phyloP scores from a whole-genome alignment of 2,797 vertebrate species.

The Tinamus major region DNA sequence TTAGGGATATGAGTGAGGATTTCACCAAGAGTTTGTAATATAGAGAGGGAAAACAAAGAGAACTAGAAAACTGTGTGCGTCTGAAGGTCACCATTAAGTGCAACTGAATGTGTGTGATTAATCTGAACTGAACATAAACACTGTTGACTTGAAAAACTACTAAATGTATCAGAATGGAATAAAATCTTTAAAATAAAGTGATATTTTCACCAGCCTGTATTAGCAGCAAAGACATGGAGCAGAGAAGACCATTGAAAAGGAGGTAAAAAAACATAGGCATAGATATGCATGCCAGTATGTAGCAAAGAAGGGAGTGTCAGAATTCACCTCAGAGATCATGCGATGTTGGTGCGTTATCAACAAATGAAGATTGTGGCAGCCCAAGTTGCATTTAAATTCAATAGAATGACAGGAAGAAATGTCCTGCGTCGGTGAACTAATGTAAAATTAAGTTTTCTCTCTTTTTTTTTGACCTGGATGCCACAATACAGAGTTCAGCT shows the following conservation, averaged over 20 bases:
- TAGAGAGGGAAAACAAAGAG: not conserved
- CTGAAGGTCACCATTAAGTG: not conserved
- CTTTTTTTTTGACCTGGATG: not conserved
- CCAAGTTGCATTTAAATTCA: not conserved
- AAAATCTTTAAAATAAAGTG: not conserved
- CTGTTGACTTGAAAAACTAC: not conserved
- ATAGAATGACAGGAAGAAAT: not conserved
- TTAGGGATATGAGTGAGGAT: not conserved
- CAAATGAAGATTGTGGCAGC: not conserved
- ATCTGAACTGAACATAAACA: not conserved
- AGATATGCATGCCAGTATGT: not conserved
- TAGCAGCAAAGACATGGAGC: not conserved
- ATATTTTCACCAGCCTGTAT: not conserved
- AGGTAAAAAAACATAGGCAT: not conserved
- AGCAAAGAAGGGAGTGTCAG: not conserved
- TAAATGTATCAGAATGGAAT: not conserved
- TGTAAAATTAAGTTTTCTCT: not conserved
- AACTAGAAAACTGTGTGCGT: not conserved
- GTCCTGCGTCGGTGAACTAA: not conserved
- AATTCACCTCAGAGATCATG: not conserved
- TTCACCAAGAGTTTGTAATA: not conserved
- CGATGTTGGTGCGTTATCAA: not conserved
- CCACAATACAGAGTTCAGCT: not conserved
- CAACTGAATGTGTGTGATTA: rapidly evolving
- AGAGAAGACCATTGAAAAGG: not conserved